Conservation (phyloP, 1,140 invertebrate genomes). For the Oedothorax gibbosus region DNA sequence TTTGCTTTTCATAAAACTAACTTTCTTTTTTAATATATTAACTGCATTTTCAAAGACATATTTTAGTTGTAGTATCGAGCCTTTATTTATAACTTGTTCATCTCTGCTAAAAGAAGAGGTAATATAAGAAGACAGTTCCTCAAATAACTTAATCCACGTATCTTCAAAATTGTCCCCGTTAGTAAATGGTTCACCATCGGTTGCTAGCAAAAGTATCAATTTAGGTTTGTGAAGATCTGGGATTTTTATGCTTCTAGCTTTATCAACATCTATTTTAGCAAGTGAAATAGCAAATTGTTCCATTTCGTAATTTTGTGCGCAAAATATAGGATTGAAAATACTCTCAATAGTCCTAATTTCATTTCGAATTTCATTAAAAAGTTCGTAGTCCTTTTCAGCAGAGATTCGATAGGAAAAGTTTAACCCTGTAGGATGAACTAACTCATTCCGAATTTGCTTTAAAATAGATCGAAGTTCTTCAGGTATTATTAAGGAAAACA, state of each 20-base stretch:
- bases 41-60: neutral
- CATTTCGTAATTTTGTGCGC: neutral
- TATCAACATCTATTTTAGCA: neutral
- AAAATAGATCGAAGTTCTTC: neutral
- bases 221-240: neutral
- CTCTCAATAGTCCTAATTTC: neutral
- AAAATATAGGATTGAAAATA: neutral
- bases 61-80: neutral
- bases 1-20: no score
- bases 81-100: neutral
- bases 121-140: neutral
- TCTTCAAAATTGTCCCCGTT: neutral
- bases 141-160: neutral
- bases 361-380: slow-evolving; percentile 3
- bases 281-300: neutral
- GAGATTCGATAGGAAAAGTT: neutral
- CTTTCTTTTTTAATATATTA: no score
- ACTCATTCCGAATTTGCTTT: neutral
- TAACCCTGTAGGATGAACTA: neutral
- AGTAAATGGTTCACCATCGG: neutral
- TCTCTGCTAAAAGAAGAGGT: neutral
- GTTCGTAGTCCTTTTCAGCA: neutral
- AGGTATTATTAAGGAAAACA: neutral
- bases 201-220: neutral
- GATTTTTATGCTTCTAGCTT: neutral